Conservation (phyloP, 2,113 vertebrate species). For the Danionella cerebrum region DNA sequence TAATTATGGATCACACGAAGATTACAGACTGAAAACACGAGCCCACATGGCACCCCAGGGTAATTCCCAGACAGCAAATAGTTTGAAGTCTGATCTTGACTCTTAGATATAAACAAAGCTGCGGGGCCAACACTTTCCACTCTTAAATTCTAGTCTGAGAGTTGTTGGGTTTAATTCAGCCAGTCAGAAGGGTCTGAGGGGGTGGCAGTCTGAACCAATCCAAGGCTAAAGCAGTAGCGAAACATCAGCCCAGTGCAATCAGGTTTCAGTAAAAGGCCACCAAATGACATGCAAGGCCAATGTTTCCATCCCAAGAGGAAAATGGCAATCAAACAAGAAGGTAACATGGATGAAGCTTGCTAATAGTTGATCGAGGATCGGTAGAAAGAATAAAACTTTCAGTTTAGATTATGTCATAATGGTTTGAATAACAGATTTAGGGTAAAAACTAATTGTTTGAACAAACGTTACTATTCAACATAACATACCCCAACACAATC, state of each 20-base stretch:
- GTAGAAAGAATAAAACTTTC: too few species aligned
- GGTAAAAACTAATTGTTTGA: too few species aligned
- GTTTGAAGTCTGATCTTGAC: not conserved
- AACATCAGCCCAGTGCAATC: not conserved
- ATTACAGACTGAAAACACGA: not conserved
- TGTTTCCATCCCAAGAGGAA: not conserved
- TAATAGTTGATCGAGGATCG: too few species aligned
- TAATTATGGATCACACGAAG: too few species aligned
- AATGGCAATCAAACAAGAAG: too few species aligned
- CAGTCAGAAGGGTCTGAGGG: not conserved
- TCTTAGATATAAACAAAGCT: not conserved
- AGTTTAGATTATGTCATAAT: too few species aligned
- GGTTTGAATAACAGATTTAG: too few species aligned
- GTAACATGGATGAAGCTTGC: too few species aligned
- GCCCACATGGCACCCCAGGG: not conserved
- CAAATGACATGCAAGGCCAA: not conserved
- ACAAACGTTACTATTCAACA: too few species aligned
- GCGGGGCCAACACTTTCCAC: not conserved
- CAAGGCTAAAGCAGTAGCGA: not conserved
- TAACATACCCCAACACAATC: too few species aligned
- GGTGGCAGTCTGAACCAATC: not conserved
- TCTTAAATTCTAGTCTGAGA: not conserved
- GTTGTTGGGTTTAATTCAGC: not conserved
- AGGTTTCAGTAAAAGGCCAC: conserved; percentile 3
- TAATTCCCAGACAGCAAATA: not conserved